Conservation (phyloP, 2,797 vertebrate genomes). For the Uromys caudimaculatus region DNA sequence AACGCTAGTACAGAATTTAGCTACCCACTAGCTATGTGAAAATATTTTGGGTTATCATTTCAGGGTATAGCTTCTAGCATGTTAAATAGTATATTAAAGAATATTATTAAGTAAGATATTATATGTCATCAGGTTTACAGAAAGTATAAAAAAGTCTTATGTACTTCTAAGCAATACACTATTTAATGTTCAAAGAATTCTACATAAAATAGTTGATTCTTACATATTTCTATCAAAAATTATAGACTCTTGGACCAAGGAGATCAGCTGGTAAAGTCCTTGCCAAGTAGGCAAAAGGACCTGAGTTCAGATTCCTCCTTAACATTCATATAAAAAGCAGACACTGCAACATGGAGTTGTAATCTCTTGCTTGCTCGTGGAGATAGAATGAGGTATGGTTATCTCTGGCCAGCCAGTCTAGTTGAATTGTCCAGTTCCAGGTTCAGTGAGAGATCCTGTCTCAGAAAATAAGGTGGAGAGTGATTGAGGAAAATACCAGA, state of each 20-base stretch:
- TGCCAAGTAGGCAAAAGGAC: not conserved
- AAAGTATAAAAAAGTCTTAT: not conserved
- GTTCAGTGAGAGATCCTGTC: not conserved
- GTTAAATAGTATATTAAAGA: not conserved
- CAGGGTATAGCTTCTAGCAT: slow-evolving; percentile 12
- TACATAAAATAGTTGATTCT: slow-evolving; percentile 7
- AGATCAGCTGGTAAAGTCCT: not conserved
- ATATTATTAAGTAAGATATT: slow-evolving; percentile 24
- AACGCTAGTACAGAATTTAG: not conserved
- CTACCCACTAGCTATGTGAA: not conserved
- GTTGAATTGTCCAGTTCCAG: not conserved
- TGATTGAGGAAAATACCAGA: not conserved
- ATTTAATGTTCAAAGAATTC: slow-evolving; percentile 52
- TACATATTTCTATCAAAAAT: slow-evolving; percentile 27
- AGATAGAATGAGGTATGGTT: not conserved
- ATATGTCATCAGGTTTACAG: not conserved
- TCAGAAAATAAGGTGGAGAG: not conserved
- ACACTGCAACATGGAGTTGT: not conserved
- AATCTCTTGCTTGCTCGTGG: not conserved
- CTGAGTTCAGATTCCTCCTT: not conserved
- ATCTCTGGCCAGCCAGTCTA: too few relatives aligned
- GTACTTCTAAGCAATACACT: not conserved
- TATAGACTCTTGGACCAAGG: not conserved
- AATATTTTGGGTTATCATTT: slow-evolving; percentile 47
- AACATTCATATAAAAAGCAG: not conserved